Evolutionary conservation across 2,113 vertebrate genomes (phyloP).

Genomic region (Willisornis vidua): DNA sequence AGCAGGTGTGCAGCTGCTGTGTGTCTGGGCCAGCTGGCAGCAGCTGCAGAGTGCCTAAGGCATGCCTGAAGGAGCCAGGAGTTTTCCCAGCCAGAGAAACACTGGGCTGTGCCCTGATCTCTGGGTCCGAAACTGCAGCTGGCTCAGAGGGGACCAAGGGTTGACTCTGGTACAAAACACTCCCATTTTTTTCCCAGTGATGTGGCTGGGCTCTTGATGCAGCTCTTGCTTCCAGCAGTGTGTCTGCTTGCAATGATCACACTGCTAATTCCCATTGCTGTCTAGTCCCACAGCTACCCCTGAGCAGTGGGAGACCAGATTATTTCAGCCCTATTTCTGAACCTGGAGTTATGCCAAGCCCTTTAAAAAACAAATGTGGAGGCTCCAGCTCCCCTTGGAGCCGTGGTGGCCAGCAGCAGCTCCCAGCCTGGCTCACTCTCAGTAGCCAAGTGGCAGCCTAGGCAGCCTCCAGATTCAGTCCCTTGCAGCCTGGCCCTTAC

Average conservation of each 20-base stretch:
- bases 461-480: background rate
- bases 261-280: background rate
- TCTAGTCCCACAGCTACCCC: background rate
- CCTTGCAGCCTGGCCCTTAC: background rate
- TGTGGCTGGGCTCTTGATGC: fast-evolving
- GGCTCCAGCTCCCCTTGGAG: background rate
- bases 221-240: background rate
- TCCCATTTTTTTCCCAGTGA: background rate
- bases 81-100: background rate
- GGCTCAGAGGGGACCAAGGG: background rate
- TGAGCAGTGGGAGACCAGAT: background rate
- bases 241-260: background rate
- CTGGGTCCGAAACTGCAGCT: background rate
- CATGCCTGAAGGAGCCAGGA: background rate
- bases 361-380: background rate
- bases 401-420: background rate
- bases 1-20: fast-evolving
- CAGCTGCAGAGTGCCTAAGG: background rate
- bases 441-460: background rate
- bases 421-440: background rate
- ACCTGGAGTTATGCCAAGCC: background rate
- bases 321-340: background rate
- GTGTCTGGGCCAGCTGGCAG: background rate
- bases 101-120: background rate
- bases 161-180: background rate